Evolutionary conservation across 2,797 vertebrate species (phyloP), one percentile per base, ranked within the genome.

Genomic region (Coracias cyanogaster): DNA sequence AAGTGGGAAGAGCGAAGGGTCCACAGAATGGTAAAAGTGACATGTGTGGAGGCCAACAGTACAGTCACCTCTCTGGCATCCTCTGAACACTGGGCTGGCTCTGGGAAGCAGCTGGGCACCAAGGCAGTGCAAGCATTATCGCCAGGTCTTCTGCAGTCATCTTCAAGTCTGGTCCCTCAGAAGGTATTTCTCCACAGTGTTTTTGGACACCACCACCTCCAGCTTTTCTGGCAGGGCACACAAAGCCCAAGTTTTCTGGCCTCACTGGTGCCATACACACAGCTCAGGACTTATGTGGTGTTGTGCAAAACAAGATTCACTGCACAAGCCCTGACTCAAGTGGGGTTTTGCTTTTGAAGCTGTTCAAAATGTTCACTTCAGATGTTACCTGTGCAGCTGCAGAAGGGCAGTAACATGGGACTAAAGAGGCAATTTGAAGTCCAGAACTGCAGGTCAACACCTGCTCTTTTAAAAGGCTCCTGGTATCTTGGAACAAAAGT

Each of bases 191-290:
- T 76, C 8, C 22, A 15, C 11, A 12, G 10, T 10, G 8, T 12
- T 82, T 86, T 78, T 29, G 43, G 31, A 67, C 13, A 16, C 4
- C 13, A 16, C 4, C 28, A 74, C 33, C 28, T 76, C 61, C 41
- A 64, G 12, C 10, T 52, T 35, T 82, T 67, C 41, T 61, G 41
- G 16, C 10, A 70, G 8, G 16, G 15, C 15, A 55, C 19, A 8
- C 13, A 74, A 6, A 12, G 11, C 10, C 31, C 0, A 0, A 26
- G n/a, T n/a, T 43, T 62, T 28, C 49, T 8, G 33, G 26, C 31
- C 51, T 57, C 33, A 33, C 31, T 62, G 60, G 58, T 1, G 0
- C 8, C 12, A 5, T 4, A 7, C 29, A 58, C 22, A 21, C 41
- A 54, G 55, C 37, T 64, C 43, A 67, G 61, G 41, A 76, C 41